Conservation (phyloP, 64 coral and sea anemone genomes). For the Astreopora myriophthalma region DNA sequence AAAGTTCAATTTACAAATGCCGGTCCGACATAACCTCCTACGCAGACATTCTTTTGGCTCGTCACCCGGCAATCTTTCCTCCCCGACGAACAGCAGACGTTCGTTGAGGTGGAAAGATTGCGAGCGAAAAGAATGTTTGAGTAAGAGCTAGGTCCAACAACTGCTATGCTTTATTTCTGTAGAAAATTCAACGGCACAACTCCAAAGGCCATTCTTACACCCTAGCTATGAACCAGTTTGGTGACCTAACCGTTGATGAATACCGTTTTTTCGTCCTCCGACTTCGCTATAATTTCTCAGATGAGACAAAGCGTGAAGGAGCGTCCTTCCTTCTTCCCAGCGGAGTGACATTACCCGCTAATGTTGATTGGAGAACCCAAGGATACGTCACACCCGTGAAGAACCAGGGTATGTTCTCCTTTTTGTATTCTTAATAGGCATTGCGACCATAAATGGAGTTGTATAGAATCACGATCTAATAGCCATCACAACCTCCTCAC, state of each 20-base stretch:
- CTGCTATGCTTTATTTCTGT: background rate
- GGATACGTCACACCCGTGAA: constrained; percentile 93
- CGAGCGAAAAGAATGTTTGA: too few relatives aligned
- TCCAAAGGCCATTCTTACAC: constrained; percentile 60
- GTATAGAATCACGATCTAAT: too few relatives aligned
- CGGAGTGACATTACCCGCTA: constrained; percentile 63
- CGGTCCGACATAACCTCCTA: too few relatives aligned
- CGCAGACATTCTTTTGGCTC: too few relatives aligned
- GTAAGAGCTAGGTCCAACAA: background rate
- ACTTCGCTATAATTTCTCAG: constrained; percentile 47
- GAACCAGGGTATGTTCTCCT: constrained; percentile 72
- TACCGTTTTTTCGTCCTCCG: constrained; percentile 61
- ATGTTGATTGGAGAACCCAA: constrained; percentile 85
- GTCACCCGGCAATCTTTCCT: too few relatives aligned
- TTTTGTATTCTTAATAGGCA: background rate
- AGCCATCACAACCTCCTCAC: too few relatives aligned
- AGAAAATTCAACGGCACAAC: constrained; percentile 87
- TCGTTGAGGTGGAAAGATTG: too few relatives aligned
- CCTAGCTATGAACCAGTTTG: constrained; percentile 89
- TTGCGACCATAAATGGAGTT: too few relatives aligned
- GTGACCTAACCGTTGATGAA: constrained; percentile 78
- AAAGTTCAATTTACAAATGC: too few relatives aligned
- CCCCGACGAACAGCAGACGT: too few relatives aligned
- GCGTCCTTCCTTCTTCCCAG: constrained; percentile 75
- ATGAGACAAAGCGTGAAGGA: constrained; percentile 57